A percentile compares a stretch with the other conserved stretches of the same genome.
These are phyloP conservation scores for Caracal caracal DNA, from an alignment of 2,113 vertebrate species.

Conservation along the genomic window DNA sequence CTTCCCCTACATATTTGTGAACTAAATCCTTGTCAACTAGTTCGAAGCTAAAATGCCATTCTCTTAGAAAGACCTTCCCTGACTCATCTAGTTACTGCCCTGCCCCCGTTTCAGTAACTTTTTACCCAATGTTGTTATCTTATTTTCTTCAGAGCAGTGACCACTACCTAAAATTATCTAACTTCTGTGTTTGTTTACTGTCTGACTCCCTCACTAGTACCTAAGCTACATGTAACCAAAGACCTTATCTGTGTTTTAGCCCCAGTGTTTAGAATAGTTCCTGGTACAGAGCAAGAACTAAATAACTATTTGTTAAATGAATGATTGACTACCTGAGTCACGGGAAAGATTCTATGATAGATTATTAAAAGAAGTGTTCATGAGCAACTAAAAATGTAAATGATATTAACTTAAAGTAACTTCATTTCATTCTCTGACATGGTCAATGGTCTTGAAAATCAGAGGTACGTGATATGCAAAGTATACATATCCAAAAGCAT, in stretches of 20 bases:
- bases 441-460: slow-evolving; percentile 13
- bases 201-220: neutral
- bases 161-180: slow-evolving; percentile 22
- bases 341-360: neutral
- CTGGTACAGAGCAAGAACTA: neutral
- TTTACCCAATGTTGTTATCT: neutral
- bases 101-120: neutral
- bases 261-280: neutral
- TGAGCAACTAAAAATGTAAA: neutral
- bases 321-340: neutral
- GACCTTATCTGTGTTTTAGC: neutral
- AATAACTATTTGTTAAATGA: slow-evolving; percentile 7
- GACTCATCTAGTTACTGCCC: neutral
- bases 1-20: neutral
- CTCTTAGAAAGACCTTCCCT: neutral
- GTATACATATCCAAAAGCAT: neutral
- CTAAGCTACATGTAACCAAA: neutral
- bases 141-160: neutral
- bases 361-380: neutral
- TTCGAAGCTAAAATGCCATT: neutral
- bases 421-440: slow-evolving; percentile 20
- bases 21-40: neutral
- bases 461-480: neutral
- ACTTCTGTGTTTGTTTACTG: neutral
- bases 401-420: neutral